Percentiles rank a stretch among this genome's conserved stretches.
phyloP scores from a whole-genome alignment of 2,113 vertebrate genomes.

The Natator depressus region DNA sequence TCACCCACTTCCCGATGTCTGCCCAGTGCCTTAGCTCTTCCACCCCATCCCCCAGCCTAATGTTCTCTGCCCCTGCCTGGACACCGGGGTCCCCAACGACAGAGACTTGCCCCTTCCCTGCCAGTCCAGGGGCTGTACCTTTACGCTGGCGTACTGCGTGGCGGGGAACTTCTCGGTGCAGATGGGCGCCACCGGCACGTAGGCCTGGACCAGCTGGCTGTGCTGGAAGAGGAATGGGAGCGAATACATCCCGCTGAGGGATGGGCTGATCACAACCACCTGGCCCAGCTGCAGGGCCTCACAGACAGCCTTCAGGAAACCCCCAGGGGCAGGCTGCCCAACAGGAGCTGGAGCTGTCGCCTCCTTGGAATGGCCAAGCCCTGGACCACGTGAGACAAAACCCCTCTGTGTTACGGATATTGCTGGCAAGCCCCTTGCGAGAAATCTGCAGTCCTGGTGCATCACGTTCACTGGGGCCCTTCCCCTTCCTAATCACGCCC shows the following conservation, averaged over 20 bases:
- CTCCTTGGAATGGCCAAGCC: slow-evolving; percentile 86
- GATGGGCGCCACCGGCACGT: slow-evolving; percentile 94
- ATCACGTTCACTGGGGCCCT: not conserved
- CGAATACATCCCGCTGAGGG: slow-evolving; percentile 96
- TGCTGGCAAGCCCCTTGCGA: not conserved
- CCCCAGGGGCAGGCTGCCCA: slow-evolving; percentile 83
- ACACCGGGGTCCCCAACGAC: fast-evolving
- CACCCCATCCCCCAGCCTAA: not conserved
- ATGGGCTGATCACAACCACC: slow-evolving; percentile 92
- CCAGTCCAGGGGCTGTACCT: slow-evolving; percentile 78
- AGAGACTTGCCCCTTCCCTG: not conserved
- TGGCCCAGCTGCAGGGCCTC: slow-evolving; percentile 82
- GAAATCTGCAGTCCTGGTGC: not conserved
- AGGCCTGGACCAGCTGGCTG: slow-evolving; percentile 84
- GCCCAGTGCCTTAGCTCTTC: not conserved
- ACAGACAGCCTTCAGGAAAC: slow-evolving; percentile 86
- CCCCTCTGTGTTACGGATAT: not conserved
- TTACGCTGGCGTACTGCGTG: slow-evolving; percentile 84
- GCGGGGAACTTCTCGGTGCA: slow-evolving; percentile 91
- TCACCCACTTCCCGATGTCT: not conserved
- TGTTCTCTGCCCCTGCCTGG: not conserved
- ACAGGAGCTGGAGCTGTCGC: slow-evolving; percentile 80
- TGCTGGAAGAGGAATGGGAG: slow-evolving; percentile 91
- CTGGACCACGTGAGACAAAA: slow-evolving; percentile 69
- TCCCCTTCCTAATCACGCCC: too few relatives aligned